Conservation (phyloP, 2,797 vertebrate genomes). For the Leucoraja ocellata region DNA sequence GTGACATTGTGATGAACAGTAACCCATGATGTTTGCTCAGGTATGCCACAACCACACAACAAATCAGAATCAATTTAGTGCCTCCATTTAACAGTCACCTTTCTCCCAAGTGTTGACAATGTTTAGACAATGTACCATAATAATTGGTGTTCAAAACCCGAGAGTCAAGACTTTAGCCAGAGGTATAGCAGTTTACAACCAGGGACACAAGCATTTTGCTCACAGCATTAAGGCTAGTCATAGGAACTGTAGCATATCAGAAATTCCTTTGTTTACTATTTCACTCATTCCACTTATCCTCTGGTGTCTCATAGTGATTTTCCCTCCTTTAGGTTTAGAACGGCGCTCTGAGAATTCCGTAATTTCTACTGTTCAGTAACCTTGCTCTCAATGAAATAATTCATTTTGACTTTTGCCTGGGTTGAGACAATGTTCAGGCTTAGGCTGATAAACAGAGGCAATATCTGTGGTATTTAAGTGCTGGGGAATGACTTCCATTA, state of each 20-base stretch:
- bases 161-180: no score
- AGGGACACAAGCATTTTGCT: no score
- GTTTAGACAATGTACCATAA: not conserved
- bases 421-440: not conserved
- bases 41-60: not conserved
- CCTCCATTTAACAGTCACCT: not conserved
- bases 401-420: not conserved
- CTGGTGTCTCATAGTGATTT: no score
- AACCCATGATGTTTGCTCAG: not conserved
- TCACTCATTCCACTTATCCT: no score
- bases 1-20: not conserved
- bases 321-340: no score
- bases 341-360: not conserved
- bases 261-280: no score
- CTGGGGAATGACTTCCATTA: not conserved
- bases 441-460: not conserved
- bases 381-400: not conserved
- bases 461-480: not conserved
- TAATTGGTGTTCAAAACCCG: no score
- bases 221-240: no score
- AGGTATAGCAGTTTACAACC: no score
- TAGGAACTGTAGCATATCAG: no score
- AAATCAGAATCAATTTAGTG: not conserved
- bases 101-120: not conserved
- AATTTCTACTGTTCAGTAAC: not conserved